Evolutionary conservation across 2,797 vertebrate species (phyloP).

Genomic region (Sternotherus odoratus): DNA sequence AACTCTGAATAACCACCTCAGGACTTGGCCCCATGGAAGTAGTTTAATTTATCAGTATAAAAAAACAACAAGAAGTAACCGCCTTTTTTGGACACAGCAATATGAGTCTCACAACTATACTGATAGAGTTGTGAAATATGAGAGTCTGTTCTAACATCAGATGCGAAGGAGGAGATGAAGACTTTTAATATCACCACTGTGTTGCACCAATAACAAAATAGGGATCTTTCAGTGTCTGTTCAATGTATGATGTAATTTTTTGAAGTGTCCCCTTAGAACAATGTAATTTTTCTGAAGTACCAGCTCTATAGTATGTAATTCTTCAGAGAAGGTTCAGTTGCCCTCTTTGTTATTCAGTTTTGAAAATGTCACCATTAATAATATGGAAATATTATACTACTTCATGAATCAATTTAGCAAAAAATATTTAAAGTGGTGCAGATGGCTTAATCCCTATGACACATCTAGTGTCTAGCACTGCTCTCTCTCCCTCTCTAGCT

Average conservation of each 20-base stretch:
- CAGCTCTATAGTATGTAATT: conserved; percentile 37
- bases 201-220: conserved; percentile 46
- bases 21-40: not conserved
- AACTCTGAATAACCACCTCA: not conserved
- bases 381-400: conserved; percentile 53
- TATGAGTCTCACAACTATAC: conserved; percentile 21
- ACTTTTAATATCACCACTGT: conserved; percentile 40
- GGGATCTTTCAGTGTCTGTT: conserved; percentile 64
- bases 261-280: conserved; percentile 43
- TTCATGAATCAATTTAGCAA: conserved; percentile 49
- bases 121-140: conserved; percentile 35
- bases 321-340: conserved; percentile 64
- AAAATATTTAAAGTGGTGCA: conserved; percentile 53
- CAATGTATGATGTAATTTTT: conserved; percentile 65
- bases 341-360: conserved; percentile 52
- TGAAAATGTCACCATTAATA: conserved; percentile 71
- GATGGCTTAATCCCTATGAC: conserved; percentile 55
- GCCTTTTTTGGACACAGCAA: not conserved
- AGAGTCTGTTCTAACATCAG: conserved; percentile 27
- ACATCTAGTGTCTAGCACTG: conserved; percentile 5
- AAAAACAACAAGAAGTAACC: not conserved
- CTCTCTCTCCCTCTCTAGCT: not conserved
- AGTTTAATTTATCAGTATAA: conserved; percentile 25
- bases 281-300: conserved; percentile 62
- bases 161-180: conserved; percentile 13